Conservation (phyloP, 2,888 invertebrate species). For the Drosophila incognita region DNA sequence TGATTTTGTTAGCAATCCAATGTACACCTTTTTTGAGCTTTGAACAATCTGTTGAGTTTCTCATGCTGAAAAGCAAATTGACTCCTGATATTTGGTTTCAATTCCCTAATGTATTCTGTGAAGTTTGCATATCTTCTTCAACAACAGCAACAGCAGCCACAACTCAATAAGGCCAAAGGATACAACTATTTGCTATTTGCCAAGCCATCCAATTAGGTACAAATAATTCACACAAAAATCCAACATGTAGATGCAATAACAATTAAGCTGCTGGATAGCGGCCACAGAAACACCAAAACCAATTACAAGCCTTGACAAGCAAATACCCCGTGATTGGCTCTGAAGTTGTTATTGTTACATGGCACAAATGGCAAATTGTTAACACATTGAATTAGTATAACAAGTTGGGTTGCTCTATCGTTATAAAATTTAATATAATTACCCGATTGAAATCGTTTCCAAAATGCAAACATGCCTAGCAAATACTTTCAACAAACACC, state of each 20-base stretch:
- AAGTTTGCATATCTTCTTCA: constrained; percentile 1
- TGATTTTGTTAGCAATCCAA: neutral
- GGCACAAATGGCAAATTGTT: neutral
- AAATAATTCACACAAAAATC: constrained; percentile 63
- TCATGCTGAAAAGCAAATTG: neutral
- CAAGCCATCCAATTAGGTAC: constrained; percentile 60
- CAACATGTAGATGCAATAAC: constrained; percentile 60
- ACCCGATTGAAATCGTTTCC: neutral
- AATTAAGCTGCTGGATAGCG: constrained; percentile 45
- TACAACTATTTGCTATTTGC: constrained; percentile 49
- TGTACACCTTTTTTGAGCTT: neutral
- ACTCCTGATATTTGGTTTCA: neutral
- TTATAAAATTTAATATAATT: too few species aligned
- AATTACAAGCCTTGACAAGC: constrained; percentile 1
- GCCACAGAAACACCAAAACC: neutral
- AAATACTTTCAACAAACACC: constrained; percentile 18
- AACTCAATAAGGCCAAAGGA: neutral
- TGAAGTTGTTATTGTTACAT: neutral
- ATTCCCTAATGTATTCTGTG: neutral
- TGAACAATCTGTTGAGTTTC: constrained; percentile 3
- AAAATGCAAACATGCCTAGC: constrained; percentile 30
- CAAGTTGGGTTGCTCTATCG: neutral
- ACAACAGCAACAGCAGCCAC: constrained; percentile 3
- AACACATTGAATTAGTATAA: neutral
- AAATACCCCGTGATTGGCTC: constrained; percentile 12